Evolutionary conservation across 2,113 vertebrate species (phyloP).

Genomic region (Vidua chalybeata): DNA sequence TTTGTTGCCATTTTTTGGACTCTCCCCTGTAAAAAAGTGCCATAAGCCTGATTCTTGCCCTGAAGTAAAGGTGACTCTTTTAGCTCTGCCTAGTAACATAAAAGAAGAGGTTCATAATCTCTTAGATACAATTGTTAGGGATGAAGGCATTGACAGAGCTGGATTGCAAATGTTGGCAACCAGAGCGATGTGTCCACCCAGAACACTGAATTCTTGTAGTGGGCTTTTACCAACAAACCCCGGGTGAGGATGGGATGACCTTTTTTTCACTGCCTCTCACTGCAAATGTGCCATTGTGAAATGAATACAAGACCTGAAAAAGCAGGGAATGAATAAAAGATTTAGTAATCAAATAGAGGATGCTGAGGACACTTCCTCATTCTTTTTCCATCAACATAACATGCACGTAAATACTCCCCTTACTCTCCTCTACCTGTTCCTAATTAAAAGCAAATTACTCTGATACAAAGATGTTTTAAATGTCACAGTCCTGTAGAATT

Average conservation of each 20-base stretch:
- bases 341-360: neutral
- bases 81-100: neutral
- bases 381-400: neutral
- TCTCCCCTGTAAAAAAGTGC: neutral
- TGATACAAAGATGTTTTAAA: neutral
- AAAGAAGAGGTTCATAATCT: neutral
- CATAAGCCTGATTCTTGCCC: neutral
- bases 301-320: neutral
- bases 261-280: neutral
- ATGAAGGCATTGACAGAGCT: neutral
- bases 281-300: neutral
- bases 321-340: neutral
- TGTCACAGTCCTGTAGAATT: neutral
- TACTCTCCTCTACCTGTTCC: neutral
- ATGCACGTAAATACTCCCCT: neutral
- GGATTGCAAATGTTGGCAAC: neutral
- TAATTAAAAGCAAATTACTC: slow-evolving; percentile 11
- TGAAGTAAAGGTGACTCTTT: neutral
- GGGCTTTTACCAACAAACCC: neutral
- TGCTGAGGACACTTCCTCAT: neutral
- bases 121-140: neutral
- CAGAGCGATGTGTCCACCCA: neutral
- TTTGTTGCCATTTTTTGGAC: neutral
- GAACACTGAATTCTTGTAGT: neutral
- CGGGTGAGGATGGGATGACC: neutral